Conservation (phyloP, 2,113 vertebrate species). For the Neopipo cinnamomea region DNA sequence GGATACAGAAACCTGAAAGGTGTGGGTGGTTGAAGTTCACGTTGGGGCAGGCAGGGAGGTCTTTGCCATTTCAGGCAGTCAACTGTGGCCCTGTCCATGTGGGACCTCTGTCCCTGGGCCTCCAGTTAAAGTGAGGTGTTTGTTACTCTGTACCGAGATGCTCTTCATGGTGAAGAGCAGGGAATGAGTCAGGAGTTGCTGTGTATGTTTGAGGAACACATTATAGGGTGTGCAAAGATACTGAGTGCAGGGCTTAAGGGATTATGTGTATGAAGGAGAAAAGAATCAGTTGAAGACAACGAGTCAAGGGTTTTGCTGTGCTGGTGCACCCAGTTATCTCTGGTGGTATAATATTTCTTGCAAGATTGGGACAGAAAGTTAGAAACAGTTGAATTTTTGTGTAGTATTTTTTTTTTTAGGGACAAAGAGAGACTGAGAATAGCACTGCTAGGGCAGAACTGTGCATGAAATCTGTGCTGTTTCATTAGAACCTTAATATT, state of each 20-base stretch:
- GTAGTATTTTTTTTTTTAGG: neutral
- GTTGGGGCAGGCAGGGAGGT: neutral
- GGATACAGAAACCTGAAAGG: neutral
- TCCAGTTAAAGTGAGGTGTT: neutral
- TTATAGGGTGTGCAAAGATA: neutral
- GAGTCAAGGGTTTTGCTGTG: neutral
- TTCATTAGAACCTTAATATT: neutral
- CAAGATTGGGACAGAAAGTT: neutral
- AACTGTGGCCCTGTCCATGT: rapidly evolving
- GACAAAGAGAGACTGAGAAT: neutral
- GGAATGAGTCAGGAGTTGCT: neutral
- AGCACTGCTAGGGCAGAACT: neutral
- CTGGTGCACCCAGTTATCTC: neutral
- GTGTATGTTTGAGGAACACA: neutral
- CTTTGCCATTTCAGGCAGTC: neutral
- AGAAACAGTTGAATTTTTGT: neutral
- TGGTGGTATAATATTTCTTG: neutral
- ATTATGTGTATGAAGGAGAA: neutral
- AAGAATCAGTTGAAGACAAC: neutral
- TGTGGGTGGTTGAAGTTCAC: neutral
- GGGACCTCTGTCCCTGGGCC: neutral
- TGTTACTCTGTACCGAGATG: neutral
- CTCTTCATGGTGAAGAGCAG: neutral
- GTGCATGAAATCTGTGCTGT: neutral
- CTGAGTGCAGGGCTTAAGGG: neutral